Evolutionary conservation across 2,888 invertebrate genomes (phyloP), one percentile per base, ranked within the genome.

Genomic region (Orchesella flavescens): DNA sequence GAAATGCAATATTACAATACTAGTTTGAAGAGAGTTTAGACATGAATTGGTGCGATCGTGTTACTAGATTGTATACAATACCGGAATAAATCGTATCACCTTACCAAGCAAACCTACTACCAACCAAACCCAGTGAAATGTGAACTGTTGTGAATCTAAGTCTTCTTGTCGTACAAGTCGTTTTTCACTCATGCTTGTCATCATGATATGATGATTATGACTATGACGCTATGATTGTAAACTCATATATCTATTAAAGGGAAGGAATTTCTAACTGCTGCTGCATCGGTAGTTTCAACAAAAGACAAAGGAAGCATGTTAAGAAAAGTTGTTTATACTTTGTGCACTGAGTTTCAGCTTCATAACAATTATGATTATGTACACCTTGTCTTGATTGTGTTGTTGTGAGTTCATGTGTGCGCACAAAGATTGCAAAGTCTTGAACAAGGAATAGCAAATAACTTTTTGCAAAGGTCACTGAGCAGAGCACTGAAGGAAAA

Each of bases 71-170:
- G 55, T 53, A 84, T 79, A 74, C 69, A 71, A 69, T 72, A 76
- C 83, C 78, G 76, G 83, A 83, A 83, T 83, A 76, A 69, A 73
- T 78, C 44, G 65, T 24, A 49, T 83, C 73, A 74, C 76, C 71
- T 83, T 65, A 71, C 73, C n/a, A 43, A 61, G 23, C 19, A 61
- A 61, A 19, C 1, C 53, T 49, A 49, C n/a, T n/a, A n/a, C 34
- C 34, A 34, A 34, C 34, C 34, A 34, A 7, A 34, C 3, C 24
- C n/a, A 83, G 77, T 82, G 82, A 83, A 83, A 68, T 78, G 78
- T 83, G 73, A 73, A 73, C 63, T 73, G 66, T 68, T 57, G 61
- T 49, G 76, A 73, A 9, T 75, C 49, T 77, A 49, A 46, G 43
- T 59, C 69, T 57, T 80, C 17, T 61, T 65, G 71, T 75, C 75